Evolutionary conservation across 2,797 vertebrate genomes (phyloP), one percentile per base, ranked within the genome.

Genomic region (Molothrus aeneus): DNA sequence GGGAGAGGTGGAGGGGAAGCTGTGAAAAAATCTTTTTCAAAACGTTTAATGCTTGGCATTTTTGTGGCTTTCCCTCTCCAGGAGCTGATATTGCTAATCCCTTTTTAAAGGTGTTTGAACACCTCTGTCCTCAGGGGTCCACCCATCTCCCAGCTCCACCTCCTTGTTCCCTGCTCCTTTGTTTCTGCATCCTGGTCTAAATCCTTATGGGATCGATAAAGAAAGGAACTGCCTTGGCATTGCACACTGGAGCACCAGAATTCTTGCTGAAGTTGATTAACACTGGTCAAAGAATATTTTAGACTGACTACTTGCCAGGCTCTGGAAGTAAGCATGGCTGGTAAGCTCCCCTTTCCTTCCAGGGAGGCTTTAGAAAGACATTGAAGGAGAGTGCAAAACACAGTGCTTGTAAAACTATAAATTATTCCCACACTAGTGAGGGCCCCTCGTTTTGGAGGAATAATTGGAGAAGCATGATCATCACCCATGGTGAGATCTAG

Each of bases 51-150:
- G 59, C 29, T 0, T 92, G 84, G 72, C 91, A 85, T 92, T 92
- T 95, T 86, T 95, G 86, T 87, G 86, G 65, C 60, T 91, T 95
- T 95, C 73, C 45, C 34, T 59, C 81, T 85, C 45, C 66, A 78
- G 70, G 72, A 93, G 26, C 48, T 90, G 91, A 91, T 92, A 93
- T 8, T 79, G 50, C 47, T 94, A 96, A 96, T 95, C 91, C 83
- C 38, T 83, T 91, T 94, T 90, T 92, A 91, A 96, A 96, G 40
- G 65, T 94, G 80, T 92, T 92, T 90, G 78, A 95, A 89, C 90
- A 93, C 53, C 3, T 1, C 34, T 79, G 74, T 90, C 86, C 88
- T 86, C 78, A 92, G 89, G 86, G 90, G 89, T 96, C 80, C 90
- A 65, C 88, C 63, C 60, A 8, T 75, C 61, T 95, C 88, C 42